A percentile compares a stretch with the other conserved stretches of the same genome.
phyloP scores from a whole-genome alignment of 2,888 invertebrate genomes.

The Apoda limacodes region DNA sequence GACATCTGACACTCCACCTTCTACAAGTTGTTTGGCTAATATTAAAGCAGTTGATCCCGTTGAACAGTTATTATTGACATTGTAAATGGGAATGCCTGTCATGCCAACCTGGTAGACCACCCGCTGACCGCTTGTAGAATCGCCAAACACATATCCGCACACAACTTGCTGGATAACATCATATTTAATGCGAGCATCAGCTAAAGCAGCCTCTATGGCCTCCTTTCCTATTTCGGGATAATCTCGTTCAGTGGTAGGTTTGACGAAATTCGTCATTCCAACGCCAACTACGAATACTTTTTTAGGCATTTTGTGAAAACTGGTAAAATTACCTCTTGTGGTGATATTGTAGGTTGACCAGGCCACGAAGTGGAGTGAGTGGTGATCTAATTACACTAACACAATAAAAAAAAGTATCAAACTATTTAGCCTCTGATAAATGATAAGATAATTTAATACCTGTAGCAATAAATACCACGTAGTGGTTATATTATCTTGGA shows the following conservation, averaged over 20 bases:
- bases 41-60: slow-evolving; percentile 95
- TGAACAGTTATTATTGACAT: slow-evolving; percentile 98
- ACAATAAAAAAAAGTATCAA: too few species aligned
- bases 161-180: slow-evolving; percentile 88
- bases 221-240: slow-evolving; percentile 97
- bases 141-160: slow-evolving; percentile 95
- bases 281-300: slow-evolving; percentile 93
- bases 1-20: slow-evolving; percentile 88
- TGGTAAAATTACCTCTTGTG: slow-evolving; percentile 55
- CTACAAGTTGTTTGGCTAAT: slow-evolving; percentile 92
- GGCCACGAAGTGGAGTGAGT: too few species aligned
- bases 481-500: too few species aligned
- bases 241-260: slow-evolving; percentile 90
- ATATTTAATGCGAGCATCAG: slow-evolving; percentile 84
- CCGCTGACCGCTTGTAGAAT: slow-evolving; percentile 95
- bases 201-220: slow-evolving; percentile 87
- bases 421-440: too few species aligned
- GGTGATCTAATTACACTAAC: too few species aligned
- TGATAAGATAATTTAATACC: too few species aligned
- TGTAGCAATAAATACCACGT: too few species aligned
- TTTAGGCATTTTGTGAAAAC: slow-evolving; percentile 49
- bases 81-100: slow-evolving; percentile 97
- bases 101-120: slow-evolving; percentile 94
- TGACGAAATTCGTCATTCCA: slow-evolving; percentile 99
- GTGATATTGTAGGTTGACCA: too few species aligned